A percentile compares a stretch with the other conserved stretches of the same genome.
Evolutionary conservation across 2,113 vertebrate genomes (phyloP).

Genomic region (Heterochromis multidens): DNA sequence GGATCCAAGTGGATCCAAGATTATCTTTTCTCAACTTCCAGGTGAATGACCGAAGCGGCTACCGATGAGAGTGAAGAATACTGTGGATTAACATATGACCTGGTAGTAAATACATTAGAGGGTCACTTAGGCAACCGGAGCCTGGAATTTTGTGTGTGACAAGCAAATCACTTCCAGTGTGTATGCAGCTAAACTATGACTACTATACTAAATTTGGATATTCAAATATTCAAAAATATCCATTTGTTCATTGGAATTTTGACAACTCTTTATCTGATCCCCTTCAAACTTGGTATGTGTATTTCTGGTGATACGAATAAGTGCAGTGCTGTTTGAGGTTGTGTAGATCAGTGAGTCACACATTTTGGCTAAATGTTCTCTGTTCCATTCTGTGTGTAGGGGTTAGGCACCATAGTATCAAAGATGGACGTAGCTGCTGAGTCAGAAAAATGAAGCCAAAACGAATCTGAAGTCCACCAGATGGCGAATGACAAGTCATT

Average conservation of each 20-base stretch:
- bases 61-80: background rate
- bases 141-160: background rate
- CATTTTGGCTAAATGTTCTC: background rate
- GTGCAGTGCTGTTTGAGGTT: background rate
- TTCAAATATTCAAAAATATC: no score
- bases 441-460: background rate
- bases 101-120: background rate
- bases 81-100: background rate
- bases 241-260: no score
- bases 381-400: background rate
- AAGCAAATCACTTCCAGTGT: no score
- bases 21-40: background rate
- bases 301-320: background rate
- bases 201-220: no score
- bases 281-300: background rate
- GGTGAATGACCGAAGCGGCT: background rate
- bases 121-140: background rate
- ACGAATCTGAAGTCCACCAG: no score
- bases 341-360: background rate
- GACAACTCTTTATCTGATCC: no score
- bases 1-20: rapidly evolving
- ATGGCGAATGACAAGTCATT: background rate
- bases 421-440: background rate
- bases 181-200: no score
- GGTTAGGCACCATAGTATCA: background rate